phyloP scores from a whole-genome alignment of 2,888 invertebrate genomes.

The Leptothorax acervorum region DNA sequence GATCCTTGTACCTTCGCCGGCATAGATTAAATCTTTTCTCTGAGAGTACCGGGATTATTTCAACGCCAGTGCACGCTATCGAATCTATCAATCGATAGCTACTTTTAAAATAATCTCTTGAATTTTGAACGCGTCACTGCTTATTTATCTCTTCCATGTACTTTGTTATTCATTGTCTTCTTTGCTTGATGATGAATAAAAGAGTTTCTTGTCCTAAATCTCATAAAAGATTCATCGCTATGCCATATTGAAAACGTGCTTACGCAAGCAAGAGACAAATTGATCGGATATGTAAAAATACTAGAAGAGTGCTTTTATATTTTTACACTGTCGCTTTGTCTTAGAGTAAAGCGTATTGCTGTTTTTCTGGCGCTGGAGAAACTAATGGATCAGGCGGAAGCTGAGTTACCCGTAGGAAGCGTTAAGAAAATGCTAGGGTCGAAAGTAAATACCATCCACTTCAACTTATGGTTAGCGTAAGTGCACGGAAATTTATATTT shows the following conservation, averaged over 20 bases:
- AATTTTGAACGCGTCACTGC: background rate
- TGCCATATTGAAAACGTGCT: background rate
- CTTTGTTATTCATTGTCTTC: background rate
- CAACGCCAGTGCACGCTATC: conserved; percentile 14
- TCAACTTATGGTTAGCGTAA: conserved; percentile 48
- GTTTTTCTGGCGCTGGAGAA: conserved; percentile 58
- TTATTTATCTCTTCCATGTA: background rate
- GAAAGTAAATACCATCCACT: conserved; percentile 55
- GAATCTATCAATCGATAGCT: conserved; percentile 9
- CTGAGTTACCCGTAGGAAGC: conserved; percentile 57
- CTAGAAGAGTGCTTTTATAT: background rate
- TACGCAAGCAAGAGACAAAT: background rate
- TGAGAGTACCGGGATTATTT: conserved; percentile 16
- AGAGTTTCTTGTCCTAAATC: background rate
- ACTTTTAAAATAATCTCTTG: conserved; percentile 18
- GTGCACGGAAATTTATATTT: conserved; percentile 45
- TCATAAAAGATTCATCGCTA: conserved; percentile 6
- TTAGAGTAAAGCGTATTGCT: conserved; percentile 20
- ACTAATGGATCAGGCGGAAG: conserved; percentile 60
- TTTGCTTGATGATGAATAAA: conserved; percentile 12
- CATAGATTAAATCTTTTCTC: conserved; percentile 39
- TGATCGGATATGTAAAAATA: conserved; percentile 2
- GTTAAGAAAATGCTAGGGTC: conserved; percentile 55
- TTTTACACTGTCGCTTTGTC: conserved; percentile 9
- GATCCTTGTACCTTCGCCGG: background rate